Base-by-base conservation (phyloP, 30 jellyfish, hydroid and myxozoan genomes). In the Hydractinia echinata region DNA sequence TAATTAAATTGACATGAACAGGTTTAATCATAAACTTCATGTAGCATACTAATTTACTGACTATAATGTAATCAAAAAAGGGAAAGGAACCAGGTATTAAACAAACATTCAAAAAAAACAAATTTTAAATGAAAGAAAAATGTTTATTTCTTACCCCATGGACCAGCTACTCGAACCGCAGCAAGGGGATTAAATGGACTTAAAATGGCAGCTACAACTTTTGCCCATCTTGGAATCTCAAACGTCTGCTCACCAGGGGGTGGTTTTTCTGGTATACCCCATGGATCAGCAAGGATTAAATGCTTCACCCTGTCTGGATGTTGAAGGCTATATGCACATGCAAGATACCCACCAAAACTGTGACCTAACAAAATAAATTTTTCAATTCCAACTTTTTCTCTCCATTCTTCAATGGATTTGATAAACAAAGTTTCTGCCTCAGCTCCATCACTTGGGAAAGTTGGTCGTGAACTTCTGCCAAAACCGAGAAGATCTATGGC, bases 181-280 rank as follows among this genome's bases (percentile, higher is more conserved):
- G 96, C 95, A n/a, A 93, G 61, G 4, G 99, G 99, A 68, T 93
- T 93, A 69, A 93, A 93, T 9, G 96, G 96, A 51, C 95, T 81
- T 54, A 93, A 77, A 87, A 93, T 69, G 4, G 99, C 99, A 39
- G 95, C 99, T 10, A 87, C 95, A 70, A 84, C 66, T 67, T 71
- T 86, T 60, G 99, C 99, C 99, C 99, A 93, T 55, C 92, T 70
- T 21, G 99, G 99, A 51, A 93, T 73, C 68, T 73, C 79, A 82
- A 93, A 87, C n/a, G 49, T 55, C 85, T 93, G 96, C 72, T 93
- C 96, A 4, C 96, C 96, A 5, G 95, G 96, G n/a, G 95, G 95
- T 5, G 99, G 99, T 74, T 93, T 93, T 72, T 93, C 99, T 53
- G 87, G 79, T 73, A 93, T 84, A 9, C 99, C 99, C 99, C 99